Base-by-base conservation (phyloP, 2,888 invertebrate species). In the Papilio protenor region DNA sequence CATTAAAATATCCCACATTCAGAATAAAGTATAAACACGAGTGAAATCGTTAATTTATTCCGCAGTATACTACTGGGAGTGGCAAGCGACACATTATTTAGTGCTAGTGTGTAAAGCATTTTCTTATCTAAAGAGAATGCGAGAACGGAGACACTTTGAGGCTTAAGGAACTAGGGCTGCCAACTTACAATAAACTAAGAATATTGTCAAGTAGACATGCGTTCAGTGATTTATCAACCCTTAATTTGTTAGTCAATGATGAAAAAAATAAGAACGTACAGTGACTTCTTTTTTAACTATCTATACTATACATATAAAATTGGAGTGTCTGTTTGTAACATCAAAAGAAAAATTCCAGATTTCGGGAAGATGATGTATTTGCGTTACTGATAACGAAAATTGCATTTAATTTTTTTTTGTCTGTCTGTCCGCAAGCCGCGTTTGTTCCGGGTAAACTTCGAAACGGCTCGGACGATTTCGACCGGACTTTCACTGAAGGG, bases 131-230 rank as follows among this genome's bases (percentile, higher is more conserved):
- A 45, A 40, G 21, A 71, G 55, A 64, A 72, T 64, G 52, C 52
- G 72, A 64, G 72, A 72, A 21, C 55, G 76, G 52, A 78, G 79
- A 77, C 77, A 75, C 72, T 81, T 79, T 78, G 70, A 77, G 79
- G 79, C 77, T 81, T 79, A 81, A 79, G 78, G 66, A 79, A 72
- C 80, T 77, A 79, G 61, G 61, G 61, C 14, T 61, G 61, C 61
- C 61, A 61, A 59, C 6, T 14, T 57, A 21, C 23, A 57, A 12
- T 12, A 3, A 57, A 12, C 57, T 11, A 21, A 57, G 3, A 12
- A 57, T 0, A 52, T 5, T 52, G 55, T 6, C 8, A n/a, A n/a
- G 6, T 55, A n/a, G 1, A 55, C 2, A 55, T 5, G n/a, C n/a
- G 6, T 8, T 5, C n/a, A 55, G 2, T 55, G 55, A 0, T n/a